A percentile compares a stretch with the other conserved stretches of the same genome.
Evolutionary conservation across 2,888 invertebrate genomes (phyloP).

Genomic region (Epiblema foenella): DNA sequence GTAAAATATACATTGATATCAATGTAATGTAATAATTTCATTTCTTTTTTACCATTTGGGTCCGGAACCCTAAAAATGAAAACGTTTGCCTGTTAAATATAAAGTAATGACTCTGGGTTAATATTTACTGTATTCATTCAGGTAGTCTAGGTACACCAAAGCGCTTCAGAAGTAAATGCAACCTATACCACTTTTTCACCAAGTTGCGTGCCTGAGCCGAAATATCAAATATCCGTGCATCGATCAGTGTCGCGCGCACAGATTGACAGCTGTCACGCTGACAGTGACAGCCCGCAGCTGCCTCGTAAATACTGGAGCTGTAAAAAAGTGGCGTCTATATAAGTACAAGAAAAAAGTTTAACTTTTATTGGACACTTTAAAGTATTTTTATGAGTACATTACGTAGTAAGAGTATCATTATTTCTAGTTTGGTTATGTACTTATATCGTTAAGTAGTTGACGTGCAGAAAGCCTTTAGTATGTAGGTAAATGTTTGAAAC

Average conservation of each 20-base stretch:
- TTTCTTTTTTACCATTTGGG: no score
- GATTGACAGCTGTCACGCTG: constrained; percentile 34
- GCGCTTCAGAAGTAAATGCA: neutral
- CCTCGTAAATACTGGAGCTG: neutral
- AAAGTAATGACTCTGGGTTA: no score
- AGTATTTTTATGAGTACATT: neutral
- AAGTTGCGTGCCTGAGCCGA: neutral
- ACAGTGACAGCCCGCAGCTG: constrained; percentile 22
- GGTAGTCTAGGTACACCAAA: neutral
- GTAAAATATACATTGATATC: no score
- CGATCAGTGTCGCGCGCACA: constrained; percentile 21
- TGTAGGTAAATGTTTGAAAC: no score
- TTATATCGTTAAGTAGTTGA: neutral
- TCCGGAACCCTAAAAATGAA: no score
- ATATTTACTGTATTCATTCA: no score
- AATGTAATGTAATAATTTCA: no score
- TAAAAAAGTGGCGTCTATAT: constrained; percentile 21
- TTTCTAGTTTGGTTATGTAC: neutral
- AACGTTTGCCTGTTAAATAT: no score
- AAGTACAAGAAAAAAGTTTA: neutral
- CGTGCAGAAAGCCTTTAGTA: no score
- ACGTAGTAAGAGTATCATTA: neutral
- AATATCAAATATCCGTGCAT: constrained; percentile 1
- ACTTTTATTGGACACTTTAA: neutral
- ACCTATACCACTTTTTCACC: constrained; percentile 6